A percentile compares a stretch with the other conserved stretches of the same genome.
Conservation (phyloP, 2,797 vertebrate genomes). For the Rhabdomys pumilio region DNA sequence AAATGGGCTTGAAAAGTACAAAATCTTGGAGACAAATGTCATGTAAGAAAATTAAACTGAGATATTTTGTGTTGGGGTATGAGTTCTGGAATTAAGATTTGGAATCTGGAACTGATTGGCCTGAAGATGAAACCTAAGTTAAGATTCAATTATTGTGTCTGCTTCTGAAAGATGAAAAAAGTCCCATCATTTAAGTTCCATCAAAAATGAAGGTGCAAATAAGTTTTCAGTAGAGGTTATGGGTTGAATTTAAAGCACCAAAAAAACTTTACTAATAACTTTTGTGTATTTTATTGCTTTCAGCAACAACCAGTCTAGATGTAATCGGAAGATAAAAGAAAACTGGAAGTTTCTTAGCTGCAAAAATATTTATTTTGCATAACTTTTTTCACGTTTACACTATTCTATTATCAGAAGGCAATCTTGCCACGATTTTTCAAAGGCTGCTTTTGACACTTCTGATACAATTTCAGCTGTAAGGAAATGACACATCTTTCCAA, state of each 20-base stretch:
- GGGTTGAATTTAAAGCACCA: conserved; percentile 84
- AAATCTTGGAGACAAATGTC: conserved; percentile 58
- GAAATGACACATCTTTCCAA: conserved; percentile 56
- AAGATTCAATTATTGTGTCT: conserved; percentile 75
- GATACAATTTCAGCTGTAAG: conserved; percentile 61
- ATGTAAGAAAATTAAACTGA: conserved; percentile 73
- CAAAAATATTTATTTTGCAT: conserved; percentile 26
- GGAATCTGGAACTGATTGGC: conserved; percentile 59
- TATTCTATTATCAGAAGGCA: conserved; percentile 44
- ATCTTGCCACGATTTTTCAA: conserved; percentile 53
- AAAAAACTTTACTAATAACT: conserved; percentile 84
- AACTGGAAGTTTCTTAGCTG: background rate
- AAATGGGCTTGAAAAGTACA: conserved; percentile 68
- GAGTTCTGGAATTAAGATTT: conserved; percentile 77
- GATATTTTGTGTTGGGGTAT: conserved; percentile 67
- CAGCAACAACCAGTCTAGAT: conserved; percentile 53
- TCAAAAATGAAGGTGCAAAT: conserved; percentile 83
- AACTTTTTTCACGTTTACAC: conserved; percentile 41
- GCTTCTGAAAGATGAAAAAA: conserved; percentile 77
- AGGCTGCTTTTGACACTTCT: conserved; percentile 55
- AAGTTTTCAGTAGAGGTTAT: conserved; percentile 74
- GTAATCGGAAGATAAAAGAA: conserved; percentile 63
- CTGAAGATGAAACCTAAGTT: conserved; percentile 60
- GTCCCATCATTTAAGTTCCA: conserved; percentile 82
- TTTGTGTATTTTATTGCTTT: conserved; percentile 78